Evolutionary conservation across 2,888 invertebrate species (phyloP).

Genomic region (Aleiodes alternator): DNA sequence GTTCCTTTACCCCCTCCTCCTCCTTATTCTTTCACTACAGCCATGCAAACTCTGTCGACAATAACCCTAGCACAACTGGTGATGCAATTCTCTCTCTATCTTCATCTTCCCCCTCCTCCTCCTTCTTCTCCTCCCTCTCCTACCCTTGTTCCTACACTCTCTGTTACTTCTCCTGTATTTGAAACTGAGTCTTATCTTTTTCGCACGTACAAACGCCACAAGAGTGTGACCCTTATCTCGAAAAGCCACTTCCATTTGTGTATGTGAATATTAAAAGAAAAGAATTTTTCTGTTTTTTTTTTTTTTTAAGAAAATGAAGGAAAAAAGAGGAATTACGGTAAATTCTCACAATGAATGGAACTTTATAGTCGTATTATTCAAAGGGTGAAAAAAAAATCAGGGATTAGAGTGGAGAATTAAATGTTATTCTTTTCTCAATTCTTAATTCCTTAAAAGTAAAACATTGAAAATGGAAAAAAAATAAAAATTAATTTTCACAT

Average conservation of each 20-base stretch:
- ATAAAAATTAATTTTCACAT: neutral
- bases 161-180: neutral
- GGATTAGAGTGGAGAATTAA: neutral
- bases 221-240: conserved; percentile 29
- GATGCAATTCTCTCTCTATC: conserved; percentile 37
- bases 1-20: neutral
- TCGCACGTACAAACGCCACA: conserved; percentile 37
- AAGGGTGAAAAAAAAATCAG: neutral
- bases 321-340: neutral
- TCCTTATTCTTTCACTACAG: conserved; percentile 22
- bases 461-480: conserved; percentile 20
- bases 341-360: neutral
- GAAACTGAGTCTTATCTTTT: conserved; percentile 37
- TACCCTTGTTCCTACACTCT: conserved; percentile 40
- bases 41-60: conserved; percentile 21
- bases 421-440: neutral
- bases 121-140: conserved; percentile 26
- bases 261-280: neutral
- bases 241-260: conserved; percentile 19
- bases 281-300: neutral
- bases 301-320: neutral
- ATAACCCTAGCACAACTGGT: conserved; percentile 19
- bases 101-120: conserved; percentile 18
- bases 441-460: neutral
- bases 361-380: too few species aligned